phyloP scores from a whole-genome alignment of 2,113 vertebrate species.

The Motacilla tschutschensis region DNA sequence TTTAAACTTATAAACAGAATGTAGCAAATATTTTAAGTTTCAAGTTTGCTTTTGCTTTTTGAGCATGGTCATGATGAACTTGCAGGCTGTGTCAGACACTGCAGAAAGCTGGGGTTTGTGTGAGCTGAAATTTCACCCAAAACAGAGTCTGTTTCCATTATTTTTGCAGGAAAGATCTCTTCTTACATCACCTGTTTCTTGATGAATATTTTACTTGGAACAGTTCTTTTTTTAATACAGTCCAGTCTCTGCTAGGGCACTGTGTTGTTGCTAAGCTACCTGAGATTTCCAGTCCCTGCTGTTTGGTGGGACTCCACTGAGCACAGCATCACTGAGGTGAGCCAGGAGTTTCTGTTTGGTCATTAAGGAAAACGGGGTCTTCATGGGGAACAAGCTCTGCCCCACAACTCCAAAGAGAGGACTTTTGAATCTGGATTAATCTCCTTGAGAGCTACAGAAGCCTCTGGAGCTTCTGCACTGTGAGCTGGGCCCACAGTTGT shows the following conservation, averaged over 20 bases:
- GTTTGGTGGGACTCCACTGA: background rate
- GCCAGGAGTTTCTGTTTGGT: background rate
- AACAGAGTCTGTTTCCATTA: background rate
- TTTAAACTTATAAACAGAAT: background rate
- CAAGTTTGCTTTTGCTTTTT: background rate
- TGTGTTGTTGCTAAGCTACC: background rate
- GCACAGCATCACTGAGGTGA: accelerated
- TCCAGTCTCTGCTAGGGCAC: background rate
- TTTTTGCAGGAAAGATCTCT: background rate
- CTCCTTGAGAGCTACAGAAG: background rate
- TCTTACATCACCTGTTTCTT: background rate
- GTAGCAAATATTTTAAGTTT: background rate
- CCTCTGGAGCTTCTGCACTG: background rate
- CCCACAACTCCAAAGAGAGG: background rate
- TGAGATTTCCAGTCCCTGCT: background rate
- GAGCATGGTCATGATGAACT: background rate
- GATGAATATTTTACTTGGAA: background rate
- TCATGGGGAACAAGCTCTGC: background rate
- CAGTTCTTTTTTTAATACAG: background rate
- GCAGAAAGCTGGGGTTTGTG: background rate
- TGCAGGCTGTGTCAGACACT: background rate
- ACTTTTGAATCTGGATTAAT: background rate
- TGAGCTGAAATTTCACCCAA: background rate
- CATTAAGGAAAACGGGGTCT: background rate
- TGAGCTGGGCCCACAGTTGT: accelerated